Evolutionary conservation across 1,140 invertebrate species (phyloP).

Genomic region (Oryzaephilus surinamensis): DNA sequence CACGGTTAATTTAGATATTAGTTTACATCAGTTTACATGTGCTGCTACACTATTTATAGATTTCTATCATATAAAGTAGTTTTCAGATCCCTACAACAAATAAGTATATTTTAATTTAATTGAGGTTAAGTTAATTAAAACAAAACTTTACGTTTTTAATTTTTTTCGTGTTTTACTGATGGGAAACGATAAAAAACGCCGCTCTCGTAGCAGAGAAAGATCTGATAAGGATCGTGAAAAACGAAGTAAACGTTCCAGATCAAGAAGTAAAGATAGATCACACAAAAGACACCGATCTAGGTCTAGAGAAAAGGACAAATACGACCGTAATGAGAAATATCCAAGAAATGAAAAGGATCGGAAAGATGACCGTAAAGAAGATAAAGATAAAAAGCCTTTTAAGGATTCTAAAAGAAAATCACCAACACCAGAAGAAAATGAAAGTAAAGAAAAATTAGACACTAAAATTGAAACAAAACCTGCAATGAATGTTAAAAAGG

Average conservation of each 20-base stretch:
- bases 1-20: too few species aligned
- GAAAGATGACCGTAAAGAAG: conserved; percentile 34
- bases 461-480: conserved; percentile 30
- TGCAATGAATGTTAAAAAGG: conserved; percentile 50
- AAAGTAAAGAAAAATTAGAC: conserved; percentile 36
- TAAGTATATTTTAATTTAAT: too few species aligned
- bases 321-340: conserved; percentile 35
- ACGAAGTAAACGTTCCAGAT: conserved; percentile 26
- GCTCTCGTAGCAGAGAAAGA: conserved; percentile 42
- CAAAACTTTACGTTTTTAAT: not conserved
- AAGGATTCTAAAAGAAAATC: conserved; percentile 16
- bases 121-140: too few species aligned
- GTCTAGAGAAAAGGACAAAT: conserved; percentile 29
- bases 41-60: too few species aligned
- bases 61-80: too few species aligned
- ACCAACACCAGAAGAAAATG: conserved; percentile 29
- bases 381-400: conserved; percentile 33
- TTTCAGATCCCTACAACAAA: too few species aligned
- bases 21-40: too few species aligned
- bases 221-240: conserved; percentile 35
- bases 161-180: conserved; percentile 13
- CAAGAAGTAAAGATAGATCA: conserved; percentile 30
- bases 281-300: conserved; percentile 32
- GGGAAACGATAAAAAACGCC: conserved; percentile 43
- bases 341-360: conserved; percentile 37